Percentiles rank a stretch among this genome's conserved stretches.
Evolutionary conservation across 2,888 invertebrate species (phyloP).

Genomic region (Ichneumon xanthorius): DNA sequence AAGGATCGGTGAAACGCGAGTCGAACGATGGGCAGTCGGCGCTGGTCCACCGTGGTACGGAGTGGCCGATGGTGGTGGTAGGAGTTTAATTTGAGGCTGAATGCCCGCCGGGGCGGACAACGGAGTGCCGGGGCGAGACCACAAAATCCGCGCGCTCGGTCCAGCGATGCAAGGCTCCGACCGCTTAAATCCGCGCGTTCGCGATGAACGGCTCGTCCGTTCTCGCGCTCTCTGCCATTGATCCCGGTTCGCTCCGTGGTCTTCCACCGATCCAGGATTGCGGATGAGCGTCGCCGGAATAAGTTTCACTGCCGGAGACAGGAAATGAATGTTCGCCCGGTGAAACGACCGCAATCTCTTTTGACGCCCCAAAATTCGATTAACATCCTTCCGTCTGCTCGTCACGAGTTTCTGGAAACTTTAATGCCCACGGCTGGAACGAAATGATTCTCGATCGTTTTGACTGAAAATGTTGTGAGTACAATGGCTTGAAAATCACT

Average conservation of each 20-base stretch:
- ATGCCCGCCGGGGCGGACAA: conserved; percentile 66
- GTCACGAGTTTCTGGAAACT: neutral
- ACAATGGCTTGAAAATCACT: neutral
- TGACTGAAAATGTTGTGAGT: neutral
- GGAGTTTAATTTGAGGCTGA: conserved; percentile 77
- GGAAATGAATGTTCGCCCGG: conserved; percentile 58
- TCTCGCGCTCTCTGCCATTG: conserved; percentile 29
- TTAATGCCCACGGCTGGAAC: neutral
- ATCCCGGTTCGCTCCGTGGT: conserved; percentile 3
- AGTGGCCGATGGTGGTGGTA: conserved; percentile 42
- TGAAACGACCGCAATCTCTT: conserved; percentile 26
- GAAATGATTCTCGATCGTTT: neutral
- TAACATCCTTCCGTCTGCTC: conserved; percentile 32
- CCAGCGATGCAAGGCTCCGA: conserved; percentile 34
- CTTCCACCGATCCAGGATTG: conserved; percentile 30
- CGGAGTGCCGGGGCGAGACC: conserved; percentile 65
- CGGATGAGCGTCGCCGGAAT: conserved; percentile 35
- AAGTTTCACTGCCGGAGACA: conserved; percentile 41
- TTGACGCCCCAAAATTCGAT: conserved; percentile 56
- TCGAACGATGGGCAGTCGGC: conserved; percentile 1
- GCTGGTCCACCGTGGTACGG: conserved; percentile 23
- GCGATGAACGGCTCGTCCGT: conserved; percentile 42
- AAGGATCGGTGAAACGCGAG: conserved; percentile 19
- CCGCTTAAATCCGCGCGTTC: conserved; percentile 50
- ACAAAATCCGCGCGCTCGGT: conserved; percentile 65